phyloP scores from a whole-genome alignment of 1,140 invertebrate genomes.

The Zophobas morio region DNA sequence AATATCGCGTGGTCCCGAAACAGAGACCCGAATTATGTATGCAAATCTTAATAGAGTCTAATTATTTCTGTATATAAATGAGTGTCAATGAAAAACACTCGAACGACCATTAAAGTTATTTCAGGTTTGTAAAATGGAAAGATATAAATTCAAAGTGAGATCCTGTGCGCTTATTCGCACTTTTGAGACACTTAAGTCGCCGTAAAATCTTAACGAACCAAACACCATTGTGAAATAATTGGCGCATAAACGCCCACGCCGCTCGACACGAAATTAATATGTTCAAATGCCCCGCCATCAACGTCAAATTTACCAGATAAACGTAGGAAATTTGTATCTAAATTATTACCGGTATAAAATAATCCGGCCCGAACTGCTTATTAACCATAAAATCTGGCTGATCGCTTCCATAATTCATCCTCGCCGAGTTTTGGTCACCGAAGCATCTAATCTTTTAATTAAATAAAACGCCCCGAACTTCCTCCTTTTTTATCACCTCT shows the following conservation, averaged over 20 bases:
- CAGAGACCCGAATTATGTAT: constrained; percentile 47
- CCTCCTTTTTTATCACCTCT: constrained; percentile 22
- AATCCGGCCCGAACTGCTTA: constrained; percentile 35
- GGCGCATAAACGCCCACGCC: constrained; percentile 52
- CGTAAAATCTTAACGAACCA: constrained; percentile 53
- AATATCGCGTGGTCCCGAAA: constrained; percentile 32
- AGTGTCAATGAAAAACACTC: constrained; percentile 50
- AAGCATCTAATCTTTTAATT: constrained; percentile 34
- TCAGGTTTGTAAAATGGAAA: constrained; percentile 49
- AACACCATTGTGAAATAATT: constrained; percentile 50
- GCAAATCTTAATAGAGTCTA: constrained; percentile 47
- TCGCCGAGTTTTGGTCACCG: constrained; percentile 5
- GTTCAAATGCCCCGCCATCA: constrained; percentile 44
- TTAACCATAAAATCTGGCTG: constrained; percentile 24
- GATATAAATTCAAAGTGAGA: constrained; percentile 53
- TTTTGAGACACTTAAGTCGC: constrained; percentile 47
- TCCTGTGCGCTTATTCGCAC: constrained; percentile 51
- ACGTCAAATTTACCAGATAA: constrained; percentile 20
- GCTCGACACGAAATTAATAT: constrained; percentile 46
- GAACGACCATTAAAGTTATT: constrained; percentile 48
- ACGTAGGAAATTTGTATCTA: constrained; percentile 18
- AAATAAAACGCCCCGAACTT: constrained; percentile 27
- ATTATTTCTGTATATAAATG: constrained; percentile 56
- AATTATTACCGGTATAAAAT: constrained; percentile 36
- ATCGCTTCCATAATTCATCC: constrained; percentile 26